Evolutionary conservation across 64 coral and sea anemone genomes (phyloP).

Genomic region (Hydrozoanthus tunicans): DNA sequence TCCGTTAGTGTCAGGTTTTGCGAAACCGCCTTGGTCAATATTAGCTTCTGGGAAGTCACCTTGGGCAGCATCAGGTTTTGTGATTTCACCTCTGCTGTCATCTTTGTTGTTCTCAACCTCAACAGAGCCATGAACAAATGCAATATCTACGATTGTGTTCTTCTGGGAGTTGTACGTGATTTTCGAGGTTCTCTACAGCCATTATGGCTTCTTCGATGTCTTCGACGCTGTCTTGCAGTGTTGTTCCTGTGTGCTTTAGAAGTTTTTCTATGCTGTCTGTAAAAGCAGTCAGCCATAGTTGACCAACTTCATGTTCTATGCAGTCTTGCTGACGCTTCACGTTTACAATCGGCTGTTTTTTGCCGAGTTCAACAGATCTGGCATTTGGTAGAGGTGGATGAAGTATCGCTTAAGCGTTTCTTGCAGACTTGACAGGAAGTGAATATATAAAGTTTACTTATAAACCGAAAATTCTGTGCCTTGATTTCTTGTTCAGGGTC

Average conservation of each 20-base stretch:
- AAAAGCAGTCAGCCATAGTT: slow-evolving; percentile 49
- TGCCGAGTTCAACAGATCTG: slow-evolving; percentile 36
- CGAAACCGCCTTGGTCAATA: too few relatives aligned
- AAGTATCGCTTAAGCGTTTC: slow-evolving; percentile 26
- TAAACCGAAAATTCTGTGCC: background rate
- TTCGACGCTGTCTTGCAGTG: slow-evolving; percentile 16
- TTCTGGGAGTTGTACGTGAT: background rate
- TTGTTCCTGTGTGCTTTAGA: slow-evolving; percentile 23
- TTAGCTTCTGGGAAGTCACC: too few relatives aligned
- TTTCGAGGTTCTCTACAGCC: slow-evolving; percentile 25
- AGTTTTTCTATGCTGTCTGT: background rate
- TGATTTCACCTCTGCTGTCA: too few relatives aligned
- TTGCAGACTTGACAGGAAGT: slow-evolving; percentile 28
- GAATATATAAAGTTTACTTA: slow-evolving; percentile 15
- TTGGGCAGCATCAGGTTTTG: too few relatives aligned
- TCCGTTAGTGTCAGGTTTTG: too few relatives aligned
- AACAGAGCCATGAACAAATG: too few relatives aligned
- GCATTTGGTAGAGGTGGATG: slow-evolving; percentile 42
- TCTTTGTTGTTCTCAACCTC: too few relatives aligned
- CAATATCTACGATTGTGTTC: too few relatives aligned
- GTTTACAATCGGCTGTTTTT: background rate
- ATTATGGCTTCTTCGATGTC: slow-evolving; percentile 49
- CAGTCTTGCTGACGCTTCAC: slow-evolving; percentile 47
- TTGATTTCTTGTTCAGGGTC: slow-evolving; percentile 28
- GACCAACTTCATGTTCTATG: slow-evolving; percentile 6